phyloP scores from a whole-genome alignment of 2,113 vertebrate species.

The Microcebus tavaratra region DNA sequence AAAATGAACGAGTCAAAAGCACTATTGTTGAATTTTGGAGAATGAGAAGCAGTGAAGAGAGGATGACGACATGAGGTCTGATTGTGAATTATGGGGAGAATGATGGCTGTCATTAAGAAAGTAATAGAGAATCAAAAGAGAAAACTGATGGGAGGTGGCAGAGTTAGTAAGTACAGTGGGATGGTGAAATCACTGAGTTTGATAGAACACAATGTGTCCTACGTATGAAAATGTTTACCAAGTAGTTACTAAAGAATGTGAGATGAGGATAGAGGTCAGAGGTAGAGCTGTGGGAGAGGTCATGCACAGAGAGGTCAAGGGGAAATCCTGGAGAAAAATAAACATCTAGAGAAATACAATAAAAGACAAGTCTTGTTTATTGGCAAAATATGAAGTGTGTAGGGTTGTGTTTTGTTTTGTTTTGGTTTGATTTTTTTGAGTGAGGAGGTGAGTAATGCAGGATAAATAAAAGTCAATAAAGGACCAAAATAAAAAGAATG shows the following conservation, averaged over 20 bases:
- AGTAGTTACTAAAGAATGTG: not conserved
- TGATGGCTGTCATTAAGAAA: not conserved
- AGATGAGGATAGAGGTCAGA: not conserved
- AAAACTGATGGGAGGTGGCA: not conserved
- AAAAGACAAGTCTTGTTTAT: not conserved
- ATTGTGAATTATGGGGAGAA: not conserved
- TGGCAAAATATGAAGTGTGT: not conserved
- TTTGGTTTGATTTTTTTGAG: not conserved
- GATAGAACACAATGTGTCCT: fast-evolving
- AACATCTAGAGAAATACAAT: not conserved
- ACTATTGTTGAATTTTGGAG: not conserved
- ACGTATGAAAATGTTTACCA: not conserved
- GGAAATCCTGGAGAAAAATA: not conserved
- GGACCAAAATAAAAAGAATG: not conserved
- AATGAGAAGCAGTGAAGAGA: not conserved
- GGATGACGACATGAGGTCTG: not conserved
- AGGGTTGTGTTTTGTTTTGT: not conserved
- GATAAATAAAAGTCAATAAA: not conserved
- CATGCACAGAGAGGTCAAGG: not conserved
- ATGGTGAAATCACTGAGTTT: not conserved
- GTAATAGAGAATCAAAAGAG: not conserved
- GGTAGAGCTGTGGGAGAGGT: not conserved
- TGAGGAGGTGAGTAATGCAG: not conserved
- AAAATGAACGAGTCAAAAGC: not conserved
- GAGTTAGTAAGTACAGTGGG: not conserved